A percentile compares a stretch with the other conserved stretches of the same genome.
Evolutionary conservation across 2,888 invertebrate genomes (phyloP).

Genomic region (Diaprepes abbreviatus): DNA sequence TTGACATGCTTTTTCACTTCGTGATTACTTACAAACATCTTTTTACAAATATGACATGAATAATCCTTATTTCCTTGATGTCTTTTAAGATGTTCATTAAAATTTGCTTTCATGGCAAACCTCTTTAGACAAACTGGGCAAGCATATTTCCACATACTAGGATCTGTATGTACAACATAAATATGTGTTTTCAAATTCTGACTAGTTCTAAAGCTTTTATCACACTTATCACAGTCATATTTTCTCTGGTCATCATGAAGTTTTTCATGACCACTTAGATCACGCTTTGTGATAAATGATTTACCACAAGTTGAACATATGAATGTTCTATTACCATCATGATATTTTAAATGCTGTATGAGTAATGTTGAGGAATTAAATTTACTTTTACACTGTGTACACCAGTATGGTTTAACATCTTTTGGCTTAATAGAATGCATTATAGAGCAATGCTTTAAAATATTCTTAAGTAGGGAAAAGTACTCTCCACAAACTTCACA

Average conservation of each 20-base stretch:
- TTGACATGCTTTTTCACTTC: constrained; percentile 57
- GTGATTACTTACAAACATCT: constrained; percentile 55
- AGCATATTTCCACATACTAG: constrained; percentile 58
- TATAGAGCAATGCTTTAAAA: constrained; percentile 55
- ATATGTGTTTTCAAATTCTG: constrained; percentile 58
- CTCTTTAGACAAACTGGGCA: constrained; percentile 57
- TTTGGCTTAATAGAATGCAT: constrained; percentile 55
- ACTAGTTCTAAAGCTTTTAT: constrained; percentile 60
- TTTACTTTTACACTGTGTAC: constrained; percentile 57
- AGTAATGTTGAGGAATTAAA: constrained; percentile 59
- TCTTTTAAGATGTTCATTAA: constrained; percentile 56
- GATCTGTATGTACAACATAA: constrained; percentile 60
- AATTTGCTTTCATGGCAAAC: constrained; percentile 59
- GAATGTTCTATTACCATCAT: constrained; percentile 56
- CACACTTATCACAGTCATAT: constrained; percentile 58
- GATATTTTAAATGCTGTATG: constrained; percentile 59
- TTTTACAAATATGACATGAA: constrained; percentile 57
- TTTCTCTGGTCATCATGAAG: constrained; percentile 58
- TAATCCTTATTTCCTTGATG: constrained; percentile 58
- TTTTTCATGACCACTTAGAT: constrained; percentile 59
- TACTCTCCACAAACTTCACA: constrained; percentile 58
- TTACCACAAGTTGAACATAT: constrained; percentile 65
- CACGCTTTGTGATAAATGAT: constrained; percentile 62
- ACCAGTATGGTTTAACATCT: constrained; percentile 57
- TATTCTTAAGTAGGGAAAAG: constrained; percentile 54